These are phyloP conservation scores for Philypnodon macrostomus DNA, from an alignment of 2,797 vertebrate genomes.

Conservation along the genomic window DNA sequence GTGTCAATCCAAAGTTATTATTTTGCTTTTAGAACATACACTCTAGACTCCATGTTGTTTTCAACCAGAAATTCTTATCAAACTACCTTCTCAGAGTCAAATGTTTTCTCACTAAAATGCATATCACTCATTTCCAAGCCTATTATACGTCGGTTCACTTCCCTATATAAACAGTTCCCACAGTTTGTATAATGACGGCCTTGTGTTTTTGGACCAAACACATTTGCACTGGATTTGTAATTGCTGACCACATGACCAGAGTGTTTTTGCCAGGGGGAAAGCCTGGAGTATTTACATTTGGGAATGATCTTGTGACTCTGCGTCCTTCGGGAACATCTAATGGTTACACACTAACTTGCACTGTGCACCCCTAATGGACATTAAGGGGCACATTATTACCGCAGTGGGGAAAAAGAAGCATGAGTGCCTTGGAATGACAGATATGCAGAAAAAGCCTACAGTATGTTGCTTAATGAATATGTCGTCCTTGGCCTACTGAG, in stretches of 20 bases:
- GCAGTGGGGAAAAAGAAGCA: constrained; percentile 11
- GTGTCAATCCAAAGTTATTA: too few species aligned
- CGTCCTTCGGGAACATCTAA: constrained; percentile 23
- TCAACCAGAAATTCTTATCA: not conserved
- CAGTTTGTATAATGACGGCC: not conserved
- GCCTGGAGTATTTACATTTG: constrained; percentile 24
- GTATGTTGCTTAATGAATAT: constrained; percentile 5
- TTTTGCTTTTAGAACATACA: not conserved
- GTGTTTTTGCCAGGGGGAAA: constrained; percentile 16
- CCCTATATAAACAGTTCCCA: constrained; percentile 12
- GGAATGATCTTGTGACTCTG: constrained; percentile 28
- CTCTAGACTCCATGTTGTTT: not conserved
- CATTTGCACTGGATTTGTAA: constrained; percentile 22
- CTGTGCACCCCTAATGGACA: constrained; percentile 15
- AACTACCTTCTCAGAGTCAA: constrained; percentile 2
- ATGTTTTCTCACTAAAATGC: not conserved
- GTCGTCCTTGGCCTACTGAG: not conserved
- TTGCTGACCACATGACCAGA: constrained; percentile 18
- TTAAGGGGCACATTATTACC: constrained; percentile 15
- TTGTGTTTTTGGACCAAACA: constrained; percentile 20
- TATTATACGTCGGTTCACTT: constrained; percentile 6
- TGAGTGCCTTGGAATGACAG: constrained; percentile 10
- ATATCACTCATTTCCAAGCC: constrained; percentile 6
- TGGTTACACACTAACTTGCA: constrained; percentile 24
- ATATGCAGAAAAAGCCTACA: constrained; percentile 2